Evolutionary conservation across 2,888 invertebrate genomes (phyloP).

Genomic region (Protonemura montana): DNA sequence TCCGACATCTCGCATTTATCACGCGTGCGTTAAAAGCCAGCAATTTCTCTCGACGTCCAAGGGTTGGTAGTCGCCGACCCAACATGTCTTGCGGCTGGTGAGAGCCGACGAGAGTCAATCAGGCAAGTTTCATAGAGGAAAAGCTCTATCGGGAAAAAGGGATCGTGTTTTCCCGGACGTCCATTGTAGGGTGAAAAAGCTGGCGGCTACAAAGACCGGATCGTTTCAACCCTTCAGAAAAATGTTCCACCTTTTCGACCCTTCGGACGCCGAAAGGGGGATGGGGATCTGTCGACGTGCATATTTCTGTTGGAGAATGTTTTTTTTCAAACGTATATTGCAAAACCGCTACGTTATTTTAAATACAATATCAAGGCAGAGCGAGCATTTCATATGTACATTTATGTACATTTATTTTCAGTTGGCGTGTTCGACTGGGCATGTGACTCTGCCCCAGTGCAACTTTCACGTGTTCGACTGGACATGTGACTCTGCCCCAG

Average conservation of each 20-base stretch:
- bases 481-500: too few relatives aligned
- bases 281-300: too few relatives aligned
- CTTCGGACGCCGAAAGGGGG: not conserved
- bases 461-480: too few relatives aligned
- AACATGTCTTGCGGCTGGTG: not conserved
- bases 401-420: too few relatives aligned
- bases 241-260: not conserved
- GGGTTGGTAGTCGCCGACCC: not conserved
- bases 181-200: not conserved
- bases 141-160: not conserved
- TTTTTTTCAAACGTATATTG: too few relatives aligned
- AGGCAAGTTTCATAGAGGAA: not conserved
- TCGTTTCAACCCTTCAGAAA: not conserved
- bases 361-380: too few relatives aligned
- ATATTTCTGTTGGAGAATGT: too few relatives aligned
- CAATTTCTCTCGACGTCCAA: not conserved
- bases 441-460: too few relatives aligned
- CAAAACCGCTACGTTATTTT: too few relatives aligned
- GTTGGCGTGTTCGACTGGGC: too few relatives aligned
- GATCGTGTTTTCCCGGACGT: not conserved
- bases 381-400: too few relatives aligned
- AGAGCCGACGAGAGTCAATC: not conserved
- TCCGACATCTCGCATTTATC: not conserved
- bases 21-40: not conserved
- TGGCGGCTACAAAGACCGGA: not conserved